Percentiles rank a stretch among this genome's conserved stretches.
These are phyloP conservation scores for Caenorhabditis uteleia DNA, from an alignment of 2,888 invertebrate species.

Conservation along the genomic window DNA sequence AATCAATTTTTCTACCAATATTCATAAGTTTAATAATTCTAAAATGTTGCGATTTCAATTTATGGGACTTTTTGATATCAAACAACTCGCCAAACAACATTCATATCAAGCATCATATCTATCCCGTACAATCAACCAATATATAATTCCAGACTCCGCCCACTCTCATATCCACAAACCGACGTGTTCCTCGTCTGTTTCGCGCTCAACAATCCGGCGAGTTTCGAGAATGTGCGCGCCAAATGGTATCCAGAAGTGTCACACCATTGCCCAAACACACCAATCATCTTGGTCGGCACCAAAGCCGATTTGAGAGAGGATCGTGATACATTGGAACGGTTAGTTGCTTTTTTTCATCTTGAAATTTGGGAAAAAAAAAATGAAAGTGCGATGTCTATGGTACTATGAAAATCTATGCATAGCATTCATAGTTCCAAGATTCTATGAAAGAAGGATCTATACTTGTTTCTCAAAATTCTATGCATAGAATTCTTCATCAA, in stretches of 20 bases:
- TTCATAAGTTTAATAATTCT: too few relatives aligned
- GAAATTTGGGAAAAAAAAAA: slow-evolving; percentile 2
- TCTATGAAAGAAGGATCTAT: too few relatives aligned
- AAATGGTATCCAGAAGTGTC: slow-evolving; percentile 99
- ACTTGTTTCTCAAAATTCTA: too few relatives aligned
- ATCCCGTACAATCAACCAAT: background rate
- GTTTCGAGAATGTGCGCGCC: slow-evolving; percentile 98
- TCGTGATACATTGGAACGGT: slow-evolving; percentile 79
- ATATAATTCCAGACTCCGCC: slow-evolving; percentile 45
- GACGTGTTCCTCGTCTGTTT: slow-evolving; percentile 83
- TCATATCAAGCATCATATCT: background rate
- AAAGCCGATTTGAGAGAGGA: slow-evolving; percentile 97
- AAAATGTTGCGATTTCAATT: too few relatives aligned
- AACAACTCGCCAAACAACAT: background rate
- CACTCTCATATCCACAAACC: slow-evolving; percentile 60
- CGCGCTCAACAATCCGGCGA: slow-evolving; percentile 96
- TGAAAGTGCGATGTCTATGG: background rate
- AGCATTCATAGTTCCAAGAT: too few relatives aligned
- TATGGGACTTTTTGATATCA: too few relatives aligned
- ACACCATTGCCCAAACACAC: slow-evolving; percentile 99
- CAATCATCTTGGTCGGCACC: slow-evolving; percentile 95
- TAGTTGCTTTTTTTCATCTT: background rate
- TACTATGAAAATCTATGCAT: too few relatives aligned
- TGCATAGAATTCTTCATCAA: too few relatives aligned
- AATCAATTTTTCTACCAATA: too few relatives aligned